A percentile compares a stretch with the other conserved stretches of the same genome.
These are phyloP conservation scores for Ailuropoda melanoleuca DNA, from an alignment of 2,113 vertebrate species.

Conservation along the genomic window DNA sequence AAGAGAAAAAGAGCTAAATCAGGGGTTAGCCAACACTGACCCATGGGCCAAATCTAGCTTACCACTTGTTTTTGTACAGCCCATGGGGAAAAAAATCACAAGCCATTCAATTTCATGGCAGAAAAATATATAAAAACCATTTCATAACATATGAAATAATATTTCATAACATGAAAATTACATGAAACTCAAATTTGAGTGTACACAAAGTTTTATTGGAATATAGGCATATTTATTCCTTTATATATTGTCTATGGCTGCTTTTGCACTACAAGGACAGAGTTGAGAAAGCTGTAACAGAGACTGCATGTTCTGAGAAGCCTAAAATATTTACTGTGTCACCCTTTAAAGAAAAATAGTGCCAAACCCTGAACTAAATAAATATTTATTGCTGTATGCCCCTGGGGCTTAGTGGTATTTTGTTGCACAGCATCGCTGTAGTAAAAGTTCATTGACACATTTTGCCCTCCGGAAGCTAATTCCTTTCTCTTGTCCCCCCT, in stretches of 20 bases:
- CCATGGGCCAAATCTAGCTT: not conserved
- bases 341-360: not conserved
- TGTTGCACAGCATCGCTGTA: not conserved
- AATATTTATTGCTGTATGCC: not conserved
- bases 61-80: not conserved
- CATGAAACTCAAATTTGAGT: not conserved
- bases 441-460: slow-evolving; percentile 14
- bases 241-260: not conserved
- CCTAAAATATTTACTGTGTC: not conserved
- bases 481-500: not conserved
- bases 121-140: not conserved
- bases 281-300: not conserved
- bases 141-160: not conserved
- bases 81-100: not conserved
- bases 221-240: not conserved
- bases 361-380: not conserved
- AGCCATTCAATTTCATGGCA: not conserved
- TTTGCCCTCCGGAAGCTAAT: not conserved
- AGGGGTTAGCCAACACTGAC: not conserved
- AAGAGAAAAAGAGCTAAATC: not conserved
- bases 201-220: slow-evolving; percentile 23
- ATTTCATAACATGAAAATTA: slow-evolving; percentile 33
- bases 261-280: not conserved
- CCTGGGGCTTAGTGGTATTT: not conserved
- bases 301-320: not conserved